These are phyloP conservation scores for Eudyptes chrysolophus DNA, from an alignment of 2,113 vertebrate species.

Conservation along the genomic window DNA sequence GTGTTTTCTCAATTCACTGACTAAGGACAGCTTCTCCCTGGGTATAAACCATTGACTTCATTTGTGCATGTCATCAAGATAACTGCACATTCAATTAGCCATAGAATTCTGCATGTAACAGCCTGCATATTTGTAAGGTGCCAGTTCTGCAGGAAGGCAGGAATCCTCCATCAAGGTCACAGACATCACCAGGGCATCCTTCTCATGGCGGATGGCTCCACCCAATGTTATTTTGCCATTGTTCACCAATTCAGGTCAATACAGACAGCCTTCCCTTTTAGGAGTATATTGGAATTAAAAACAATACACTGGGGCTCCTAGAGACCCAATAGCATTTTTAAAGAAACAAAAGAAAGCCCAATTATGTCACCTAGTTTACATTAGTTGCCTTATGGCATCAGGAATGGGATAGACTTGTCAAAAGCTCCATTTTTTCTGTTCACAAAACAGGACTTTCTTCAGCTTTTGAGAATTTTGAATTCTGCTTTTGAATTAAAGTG, in stretches of 20 bases:
- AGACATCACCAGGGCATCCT: neutral
- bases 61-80: neutral
- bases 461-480: neutral
- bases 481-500: neutral
- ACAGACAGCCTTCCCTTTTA: neutral
- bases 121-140: neutral
- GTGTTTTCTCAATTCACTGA: neutral
- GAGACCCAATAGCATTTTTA: neutral
- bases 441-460: neutral
- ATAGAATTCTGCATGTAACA: fast-evolving
- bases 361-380: neutral
- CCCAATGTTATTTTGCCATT: neutral
- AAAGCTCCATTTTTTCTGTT: neutral
- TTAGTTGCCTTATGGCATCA: neutral
- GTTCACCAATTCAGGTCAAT: neutral
- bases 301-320: neutral
- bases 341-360: neutral
- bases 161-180: neutral
- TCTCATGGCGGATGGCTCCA: neutral
- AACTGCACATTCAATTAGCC: neutral
- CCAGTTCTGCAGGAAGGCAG: neutral
- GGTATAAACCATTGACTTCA: neutral
- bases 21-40: neutral
- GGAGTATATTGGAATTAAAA: neutral
- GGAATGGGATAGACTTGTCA: neutral